Conservation (phyloP, 2,797 vertebrate genomes). For the Chlorospingus semifuscus region DNA sequence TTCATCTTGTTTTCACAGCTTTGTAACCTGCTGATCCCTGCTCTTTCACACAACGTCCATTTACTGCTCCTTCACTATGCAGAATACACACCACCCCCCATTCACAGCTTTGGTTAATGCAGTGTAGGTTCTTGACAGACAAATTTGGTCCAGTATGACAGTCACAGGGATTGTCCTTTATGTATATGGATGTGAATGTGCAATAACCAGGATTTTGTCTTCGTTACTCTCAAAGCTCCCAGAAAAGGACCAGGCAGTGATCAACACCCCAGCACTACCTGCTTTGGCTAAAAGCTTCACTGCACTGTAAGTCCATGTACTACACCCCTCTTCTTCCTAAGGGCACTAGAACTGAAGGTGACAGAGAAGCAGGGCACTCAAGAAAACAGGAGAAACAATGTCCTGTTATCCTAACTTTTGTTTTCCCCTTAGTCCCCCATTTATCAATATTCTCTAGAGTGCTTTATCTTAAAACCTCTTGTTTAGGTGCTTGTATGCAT, state of each 20-base stretch:
- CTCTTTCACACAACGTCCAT: neutral
- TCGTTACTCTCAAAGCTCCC: neutral
- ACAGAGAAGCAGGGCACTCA: neutral
- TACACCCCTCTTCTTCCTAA: fast-evolving
- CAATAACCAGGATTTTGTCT: neutral
- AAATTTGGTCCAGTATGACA: neutral
- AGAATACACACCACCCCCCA: neutral
- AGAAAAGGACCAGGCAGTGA: neutral
- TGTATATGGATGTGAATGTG: fast-evolving
- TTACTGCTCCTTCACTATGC: neutral
- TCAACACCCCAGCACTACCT: neutral
- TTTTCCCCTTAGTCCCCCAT: neutral
- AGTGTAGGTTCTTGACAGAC: neutral
- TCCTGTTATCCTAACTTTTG: neutral
- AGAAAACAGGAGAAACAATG: neutral
- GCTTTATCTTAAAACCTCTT: neutral
- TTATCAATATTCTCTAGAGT: neutral
- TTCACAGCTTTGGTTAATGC: neutral
- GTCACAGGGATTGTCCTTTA: neutral
- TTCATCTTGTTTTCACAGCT: neutral
- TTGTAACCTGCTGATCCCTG: neutral
- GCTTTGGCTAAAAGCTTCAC: neutral
- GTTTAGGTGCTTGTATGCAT: neutral
- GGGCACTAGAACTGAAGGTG: neutral
- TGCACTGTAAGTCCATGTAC: fast-evolving